A percentile compares a stretch with the other conserved stretches of the same genome.
Conservation (phyloP, 1,140 invertebrate genomes). For the Maniola jurtina region DNA sequence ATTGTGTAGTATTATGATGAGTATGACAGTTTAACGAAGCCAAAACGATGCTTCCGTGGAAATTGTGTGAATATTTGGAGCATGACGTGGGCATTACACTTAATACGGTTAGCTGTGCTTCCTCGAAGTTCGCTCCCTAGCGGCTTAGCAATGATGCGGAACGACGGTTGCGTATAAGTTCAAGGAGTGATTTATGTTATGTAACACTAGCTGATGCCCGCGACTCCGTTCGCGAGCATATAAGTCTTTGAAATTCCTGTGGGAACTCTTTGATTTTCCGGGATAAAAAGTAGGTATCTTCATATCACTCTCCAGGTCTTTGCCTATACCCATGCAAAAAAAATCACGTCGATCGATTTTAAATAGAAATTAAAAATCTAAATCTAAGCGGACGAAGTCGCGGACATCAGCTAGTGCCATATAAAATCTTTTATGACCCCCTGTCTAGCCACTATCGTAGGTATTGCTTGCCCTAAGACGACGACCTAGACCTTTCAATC, state of each 20-base stretch:
- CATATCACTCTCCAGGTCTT: too few relatives aligned
- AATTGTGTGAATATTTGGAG: constrained; percentile 13
- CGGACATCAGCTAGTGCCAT: neutral
- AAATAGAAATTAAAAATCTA: too few relatives aligned
- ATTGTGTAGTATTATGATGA: neutral
- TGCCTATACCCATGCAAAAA: too few relatives aligned
- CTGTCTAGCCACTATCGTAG: neutral
- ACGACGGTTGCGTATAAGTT: neutral
- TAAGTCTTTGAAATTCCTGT: too few relatives aligned
- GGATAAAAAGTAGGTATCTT: too few relatives aligned
- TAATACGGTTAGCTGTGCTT: constrained; percentile 1
- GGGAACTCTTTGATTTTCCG: too few relatives aligned
- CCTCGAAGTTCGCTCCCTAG: neutral
- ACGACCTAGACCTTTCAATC: neutral
- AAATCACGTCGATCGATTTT: too few relatives aligned
- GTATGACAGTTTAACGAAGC: neutral
- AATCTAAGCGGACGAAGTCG: too few relatives aligned
- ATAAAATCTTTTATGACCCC: neutral
- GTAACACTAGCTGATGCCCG: too few relatives aligned
- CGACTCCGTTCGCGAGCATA: too few relatives aligned
- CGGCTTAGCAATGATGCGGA: neutral
- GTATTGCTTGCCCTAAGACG: neutral
- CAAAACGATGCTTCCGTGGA: constrained; percentile 8
- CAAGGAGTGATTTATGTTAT: too few relatives aligned
- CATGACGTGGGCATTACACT: constrained; percentile 9